These are phyloP conservation scores for Candoia aspera DNA, from an alignment of 2,113 vertebrate species.

Conservation along the genomic window DNA sequence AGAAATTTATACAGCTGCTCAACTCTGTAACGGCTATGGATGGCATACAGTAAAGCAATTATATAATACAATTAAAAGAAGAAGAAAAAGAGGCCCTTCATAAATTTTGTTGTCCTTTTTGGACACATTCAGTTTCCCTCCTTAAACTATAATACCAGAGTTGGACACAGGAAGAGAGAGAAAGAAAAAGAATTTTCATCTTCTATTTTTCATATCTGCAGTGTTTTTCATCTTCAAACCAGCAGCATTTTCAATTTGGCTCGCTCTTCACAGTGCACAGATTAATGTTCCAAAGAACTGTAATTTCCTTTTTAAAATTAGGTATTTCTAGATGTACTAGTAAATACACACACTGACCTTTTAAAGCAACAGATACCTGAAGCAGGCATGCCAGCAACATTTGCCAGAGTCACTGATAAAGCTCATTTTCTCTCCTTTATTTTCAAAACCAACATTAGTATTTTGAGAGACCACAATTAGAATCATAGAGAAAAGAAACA, in stretches of 20 bases:
- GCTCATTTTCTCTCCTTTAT: not conserved
- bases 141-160: not conserved
- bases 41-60: not conserved
- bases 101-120: not conserved
- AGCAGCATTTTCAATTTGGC: constrained; percentile 9
- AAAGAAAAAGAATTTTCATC: not conserved
- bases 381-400: not conserved
- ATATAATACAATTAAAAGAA: not conserved
- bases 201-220: not conserved
- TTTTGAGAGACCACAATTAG: constrained; percentile 3
- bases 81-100: not conserved
- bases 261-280: not conserved
- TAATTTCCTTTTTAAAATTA: constrained; percentile 17
- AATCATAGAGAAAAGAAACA: not conserved
- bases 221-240: not conserved
- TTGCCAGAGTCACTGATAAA: not conserved
- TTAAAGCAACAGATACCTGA: constrained; percentile 13
- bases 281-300: not conserved
- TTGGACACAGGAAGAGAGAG: not conserved
- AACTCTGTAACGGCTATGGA: not conserved
- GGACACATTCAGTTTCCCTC: not conserved
- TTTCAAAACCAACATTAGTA: not conserved
- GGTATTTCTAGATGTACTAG: constrained; percentile 16
- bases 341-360: constrained; percentile 35
- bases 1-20: not conserved